Percentiles rank a stretch among this genome's conserved stretches.
phyloP scores from a whole-genome alignment of 2,888 invertebrate genomes.

The Incurvaria masculella region DNA sequence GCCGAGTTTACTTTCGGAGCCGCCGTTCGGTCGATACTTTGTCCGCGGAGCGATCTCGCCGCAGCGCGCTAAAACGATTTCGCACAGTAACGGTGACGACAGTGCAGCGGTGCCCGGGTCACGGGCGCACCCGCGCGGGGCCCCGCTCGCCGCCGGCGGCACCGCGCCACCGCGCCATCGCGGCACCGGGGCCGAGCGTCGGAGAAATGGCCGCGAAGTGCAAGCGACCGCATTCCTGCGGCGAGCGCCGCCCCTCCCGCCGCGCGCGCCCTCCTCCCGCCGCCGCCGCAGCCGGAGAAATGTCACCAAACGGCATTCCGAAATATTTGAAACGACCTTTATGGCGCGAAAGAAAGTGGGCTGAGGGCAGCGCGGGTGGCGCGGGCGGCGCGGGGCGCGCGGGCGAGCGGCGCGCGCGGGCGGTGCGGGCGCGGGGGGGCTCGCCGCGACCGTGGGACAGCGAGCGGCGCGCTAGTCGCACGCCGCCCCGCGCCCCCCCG shows the following conservation, averaged over 20 bases:
- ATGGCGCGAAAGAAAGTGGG: conserved; percentile 56
- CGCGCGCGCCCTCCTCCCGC: conserved; percentile 27
- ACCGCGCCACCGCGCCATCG: conserved; percentile 17
- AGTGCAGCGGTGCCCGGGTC: conserved; percentile 36
- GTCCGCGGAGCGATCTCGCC: too few species aligned
- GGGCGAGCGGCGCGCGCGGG: conserved; percentile 16
- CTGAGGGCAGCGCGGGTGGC: conserved; percentile 12
- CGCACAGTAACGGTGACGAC: conserved; percentile 49
- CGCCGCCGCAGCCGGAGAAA: conserved; percentile 45
- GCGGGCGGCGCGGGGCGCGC: conserved; percentile 14
- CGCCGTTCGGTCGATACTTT: too few species aligned
- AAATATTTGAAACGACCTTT: conserved; percentile 58
- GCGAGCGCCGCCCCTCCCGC: conserved; percentile 27
- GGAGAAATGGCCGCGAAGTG: background rate
- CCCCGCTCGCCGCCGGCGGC: conserved; percentile 27
- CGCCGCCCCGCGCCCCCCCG: conserved; percentile 56
- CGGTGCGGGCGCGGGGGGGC: conserved; percentile 27
- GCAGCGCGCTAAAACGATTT: too few species aligned
- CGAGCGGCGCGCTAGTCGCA: conserved; percentile 64
- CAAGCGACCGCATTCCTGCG: background rate
- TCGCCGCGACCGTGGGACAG: conserved; percentile 53
- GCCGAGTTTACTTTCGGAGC: too few species aligned
- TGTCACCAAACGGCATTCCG: conserved; percentile 56
- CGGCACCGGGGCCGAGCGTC: background rate
- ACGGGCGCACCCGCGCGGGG: too few species aligned